These are phyloP conservation scores for Gastrophysa polygoni DNA, from an alignment of 2,888 invertebrate species.

Conservation along the genomic window DNA sequence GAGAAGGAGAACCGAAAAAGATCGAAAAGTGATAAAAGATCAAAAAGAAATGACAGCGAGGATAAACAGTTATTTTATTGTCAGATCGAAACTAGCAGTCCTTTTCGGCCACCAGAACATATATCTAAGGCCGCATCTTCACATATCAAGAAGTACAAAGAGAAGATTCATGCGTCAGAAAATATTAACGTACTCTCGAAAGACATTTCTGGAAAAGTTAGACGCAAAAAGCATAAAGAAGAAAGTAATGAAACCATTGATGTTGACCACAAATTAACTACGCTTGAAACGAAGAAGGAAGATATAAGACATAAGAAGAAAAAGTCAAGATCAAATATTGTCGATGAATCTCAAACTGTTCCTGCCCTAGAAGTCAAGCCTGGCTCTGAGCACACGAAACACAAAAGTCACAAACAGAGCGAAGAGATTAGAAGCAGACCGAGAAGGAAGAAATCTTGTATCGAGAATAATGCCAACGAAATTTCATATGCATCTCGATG, in stretches of 20 bases:
- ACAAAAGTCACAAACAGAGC: neutral
- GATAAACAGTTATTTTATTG: slow-evolving; percentile 26
- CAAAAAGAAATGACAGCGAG: slow-evolving; percentile 8
- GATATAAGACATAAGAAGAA: slow-evolving; percentile 9
- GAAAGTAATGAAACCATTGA: neutral
- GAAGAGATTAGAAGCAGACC: neutral
- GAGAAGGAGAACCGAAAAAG: slow-evolving; percentile 1
- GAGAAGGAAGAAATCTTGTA: neutral
- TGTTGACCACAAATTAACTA: neutral
- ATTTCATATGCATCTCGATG: neutral
- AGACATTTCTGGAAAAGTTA: neutral
- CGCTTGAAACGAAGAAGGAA: neutral
- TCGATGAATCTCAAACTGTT: neutral
- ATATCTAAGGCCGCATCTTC: neutral
- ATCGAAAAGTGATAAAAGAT: slow-evolving; percentile 14
- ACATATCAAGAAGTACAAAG: neutral
- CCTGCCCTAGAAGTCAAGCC: neutral
- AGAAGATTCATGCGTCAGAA: neutral
- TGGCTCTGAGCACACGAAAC: neutral
- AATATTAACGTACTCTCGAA: neutral
- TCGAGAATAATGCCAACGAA: neutral
- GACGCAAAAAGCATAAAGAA: neutral
- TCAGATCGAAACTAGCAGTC: slow-evolving; percentile 26
- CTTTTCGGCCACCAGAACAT: slow-evolving; percentile 17
- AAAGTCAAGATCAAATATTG: neutral